Conservation (phyloP, 2,797 vertebrate genomes). For the Mormyrus proboscirostris region DNA sequence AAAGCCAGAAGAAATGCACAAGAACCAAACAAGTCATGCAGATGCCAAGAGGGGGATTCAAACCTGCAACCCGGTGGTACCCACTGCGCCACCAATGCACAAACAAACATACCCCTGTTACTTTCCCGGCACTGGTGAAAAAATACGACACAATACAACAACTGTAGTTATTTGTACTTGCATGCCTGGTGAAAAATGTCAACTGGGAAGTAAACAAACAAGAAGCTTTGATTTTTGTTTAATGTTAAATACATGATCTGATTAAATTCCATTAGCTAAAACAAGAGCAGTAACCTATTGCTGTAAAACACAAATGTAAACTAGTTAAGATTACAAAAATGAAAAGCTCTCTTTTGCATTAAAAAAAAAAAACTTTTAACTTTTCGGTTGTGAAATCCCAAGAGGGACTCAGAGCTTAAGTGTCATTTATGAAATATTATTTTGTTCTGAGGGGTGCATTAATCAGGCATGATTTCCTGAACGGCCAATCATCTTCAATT, state of each 20-base stretch:
- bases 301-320: neutral
- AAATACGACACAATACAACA: neutral
- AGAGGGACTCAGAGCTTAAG: slow-evolving; percentile 16
- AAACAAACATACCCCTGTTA: neutral
- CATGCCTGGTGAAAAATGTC: neutral
- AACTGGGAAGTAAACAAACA: neutral
- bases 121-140: neutral
- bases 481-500: slow-evolving; percentile 4
- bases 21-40: neutral
- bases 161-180: neutral
- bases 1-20: neutral
- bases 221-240: neutral
- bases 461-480: neutral
- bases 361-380: neutral
- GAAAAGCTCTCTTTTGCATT: neutral
- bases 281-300: neutral
- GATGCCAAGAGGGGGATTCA: neutral
- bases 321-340: neutral
- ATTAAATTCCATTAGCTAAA: neutral
- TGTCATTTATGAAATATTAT: slow-evolving; percentile 17
- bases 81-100: neutral
- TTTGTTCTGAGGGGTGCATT: slow-evolving; percentile 3
- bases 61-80: neutral
- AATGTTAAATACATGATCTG: neutral
- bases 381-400: neutral